Percentiles rank a stretch among this genome's conserved stretches.
Evolutionary conservation across 2,113 vertebrate species (phyloP).

Genomic region (Engystomops pustulosus): DNA sequence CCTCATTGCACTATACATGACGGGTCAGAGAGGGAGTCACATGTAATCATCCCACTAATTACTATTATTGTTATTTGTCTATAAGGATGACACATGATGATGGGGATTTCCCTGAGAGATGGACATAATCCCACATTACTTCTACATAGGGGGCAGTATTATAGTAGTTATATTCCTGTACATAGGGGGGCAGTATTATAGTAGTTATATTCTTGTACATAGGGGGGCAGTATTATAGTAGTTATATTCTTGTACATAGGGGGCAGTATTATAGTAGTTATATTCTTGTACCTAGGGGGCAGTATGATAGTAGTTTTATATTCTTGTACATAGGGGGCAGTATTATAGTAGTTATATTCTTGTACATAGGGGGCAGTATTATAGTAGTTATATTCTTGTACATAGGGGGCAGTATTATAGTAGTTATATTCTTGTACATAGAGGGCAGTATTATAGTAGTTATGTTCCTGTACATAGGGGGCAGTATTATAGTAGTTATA

Average conservation of each 20-base stretch:
- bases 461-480: neutral
- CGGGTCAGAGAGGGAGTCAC: neutral
- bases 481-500: slow-evolving; percentile 16
- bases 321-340: neutral
- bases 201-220: slow-evolving; percentile 15
- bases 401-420: neutral
- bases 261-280: slow-evolving; percentile 19
- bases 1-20: neutral
- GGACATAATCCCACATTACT: neutral
- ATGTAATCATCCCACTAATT: neutral
- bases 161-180: slow-evolving; percentile 8
- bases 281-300: neutral
- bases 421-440: neutral
- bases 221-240: slow-evolving; percentile 1
- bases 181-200: neutral
- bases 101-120: neutral
- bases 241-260: slow-evolving; percentile 4
- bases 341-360: slow-evolving; percentile 9
- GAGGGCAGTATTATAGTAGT: neutral
- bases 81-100: neutral
- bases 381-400: slow-evolving; percentile 3
- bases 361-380: neutral
- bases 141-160: neutral
- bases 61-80: neutral
- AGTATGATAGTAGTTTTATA: slow-evolving; percentile 19